Base-by-base conservation (phyloP, 2,797 vertebrate species). In the Galagoides demidoff region DNA sequence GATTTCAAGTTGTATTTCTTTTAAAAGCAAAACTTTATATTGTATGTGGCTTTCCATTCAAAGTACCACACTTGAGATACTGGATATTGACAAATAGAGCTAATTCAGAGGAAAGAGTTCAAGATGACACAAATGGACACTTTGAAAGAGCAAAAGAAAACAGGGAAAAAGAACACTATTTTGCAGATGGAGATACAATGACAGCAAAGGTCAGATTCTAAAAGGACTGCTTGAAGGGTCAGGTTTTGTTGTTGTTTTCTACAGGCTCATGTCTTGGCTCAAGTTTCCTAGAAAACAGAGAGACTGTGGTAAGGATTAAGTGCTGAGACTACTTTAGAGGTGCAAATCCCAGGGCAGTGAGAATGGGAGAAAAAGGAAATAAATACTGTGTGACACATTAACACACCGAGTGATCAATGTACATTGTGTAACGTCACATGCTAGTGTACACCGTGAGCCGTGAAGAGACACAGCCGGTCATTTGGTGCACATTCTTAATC, bases 61-160 rank as follows among this genome's bases (percentile, higher is more conserved):
- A 59, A 84, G 63, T 31, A 85, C 19, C 34, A 52, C 29, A n/a
- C 45, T 91, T 91, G 68, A 82, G 63, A 82, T 27, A 52, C 4
- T 52, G 55, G 7, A 87, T 55, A 25, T 68, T 93, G 68, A 73
- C 16, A 91, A 63, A 57, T 23, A 14, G 14, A 91, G n/a, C 10
- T 39, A 89, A 31, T 93, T 91, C 85, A 78, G 74, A 89, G 86
- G 79, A 79, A 25, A 96, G 10, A 14, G 34, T 79, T 92, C 64
- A 45, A 95, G 66, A 71, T 3, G 9, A 59, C 71, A 78, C 4
- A 83, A n/a, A 66, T 34, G 2, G 61, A 83, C 7, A n/a, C 10
- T 87, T 31, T 16, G n/a, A 86, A 93, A 89, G 13, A 73, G 39
- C 20, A 83, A 45, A 85, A 57, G 6, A 45, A 73, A 92, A 34